Evolutionary conservation across 2,797 vertebrate species (phyloP).

Genomic region (Anas capensis): DNA sequence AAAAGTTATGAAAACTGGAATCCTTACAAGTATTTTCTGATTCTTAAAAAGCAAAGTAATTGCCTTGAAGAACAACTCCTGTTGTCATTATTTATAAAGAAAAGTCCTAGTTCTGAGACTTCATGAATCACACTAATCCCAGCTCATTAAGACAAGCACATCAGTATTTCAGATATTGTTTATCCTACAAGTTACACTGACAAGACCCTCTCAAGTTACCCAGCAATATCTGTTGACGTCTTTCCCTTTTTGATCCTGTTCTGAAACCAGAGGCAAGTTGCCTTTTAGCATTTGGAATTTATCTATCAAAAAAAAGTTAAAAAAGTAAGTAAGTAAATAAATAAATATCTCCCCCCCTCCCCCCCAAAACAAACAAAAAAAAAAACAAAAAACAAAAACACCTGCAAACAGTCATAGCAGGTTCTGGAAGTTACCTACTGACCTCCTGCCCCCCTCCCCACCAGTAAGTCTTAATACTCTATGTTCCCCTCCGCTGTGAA

Average conservation of each 20-base stretch:
- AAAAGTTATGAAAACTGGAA: not conserved
- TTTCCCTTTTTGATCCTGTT: constrained; percentile 9
- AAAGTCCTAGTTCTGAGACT: constrained; percentile 64
- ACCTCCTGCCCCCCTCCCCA: not conserved
- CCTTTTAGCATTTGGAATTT: constrained; percentile 46
- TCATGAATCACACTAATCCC: constrained; percentile 54
- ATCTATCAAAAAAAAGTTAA: constrained; percentile 20
- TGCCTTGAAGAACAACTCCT: constrained; percentile 58
- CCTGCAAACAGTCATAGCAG: not conserved
- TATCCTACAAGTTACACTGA: constrained; percentile 14
- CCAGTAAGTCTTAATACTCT: not conserved
- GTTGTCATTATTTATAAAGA: constrained; percentile 51
- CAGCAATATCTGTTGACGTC: constrained; percentile 25
- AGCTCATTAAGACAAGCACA: not conserved
- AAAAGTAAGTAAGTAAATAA: not conserved
- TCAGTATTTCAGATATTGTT: not conserved
- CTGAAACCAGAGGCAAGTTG: constrained; percentile 8
- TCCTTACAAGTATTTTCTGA: constrained; percentile 20
- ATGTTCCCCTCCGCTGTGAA: not conserved
- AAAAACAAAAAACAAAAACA: not conserved
- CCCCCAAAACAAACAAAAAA: no score
- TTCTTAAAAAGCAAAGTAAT: constrained; percentile 37
- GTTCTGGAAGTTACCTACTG: not conserved
- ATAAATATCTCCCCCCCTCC: no score
- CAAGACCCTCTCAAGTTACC: constrained; percentile 15